phyloP scores from a whole-genome alignment of 2,888 invertebrate genomes.

The Rhamnusium bicolor region DNA sequence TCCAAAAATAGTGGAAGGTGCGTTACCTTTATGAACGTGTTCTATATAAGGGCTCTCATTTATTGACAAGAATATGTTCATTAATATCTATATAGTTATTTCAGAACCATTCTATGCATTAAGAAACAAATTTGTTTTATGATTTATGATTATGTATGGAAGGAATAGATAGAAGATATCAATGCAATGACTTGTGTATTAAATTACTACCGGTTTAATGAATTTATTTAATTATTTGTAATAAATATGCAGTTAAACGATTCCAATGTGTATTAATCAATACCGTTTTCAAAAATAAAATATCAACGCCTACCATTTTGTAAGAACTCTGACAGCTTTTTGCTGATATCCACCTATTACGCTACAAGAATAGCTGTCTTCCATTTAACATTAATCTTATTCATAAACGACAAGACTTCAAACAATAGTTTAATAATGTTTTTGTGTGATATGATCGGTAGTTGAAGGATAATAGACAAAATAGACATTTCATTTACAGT shows the following conservation, averaged over 20 bases:
- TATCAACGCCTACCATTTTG: neutral
- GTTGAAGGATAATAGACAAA: neutral
- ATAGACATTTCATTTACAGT: neutral
- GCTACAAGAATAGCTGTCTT: neutral
- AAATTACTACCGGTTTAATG: neutral
- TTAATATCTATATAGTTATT: neutral
- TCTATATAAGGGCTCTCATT: neutral
- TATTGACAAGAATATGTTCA: neutral
- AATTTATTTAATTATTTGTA: neutral
- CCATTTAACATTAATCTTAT: neutral
- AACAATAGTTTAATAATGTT: constrained; percentile 11
- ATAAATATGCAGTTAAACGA: neutral
- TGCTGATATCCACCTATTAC: neutral
- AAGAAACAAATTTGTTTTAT: neutral
- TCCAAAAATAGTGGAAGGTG: neutral
- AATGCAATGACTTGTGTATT: neutral
- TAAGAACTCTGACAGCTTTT: neutral
- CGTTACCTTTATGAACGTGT: neutral
- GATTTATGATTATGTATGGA: neutral
- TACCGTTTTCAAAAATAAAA: neutral
- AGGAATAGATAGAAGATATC: neutral
- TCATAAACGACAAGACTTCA: neutral
- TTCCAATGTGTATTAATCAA: neutral
- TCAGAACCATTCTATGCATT: neutral
- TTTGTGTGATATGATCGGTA: neutral